phyloP scores from a whole-genome alignment of 2,888 invertebrate genomes.

The Hirudinaria manillensis region DNA sequence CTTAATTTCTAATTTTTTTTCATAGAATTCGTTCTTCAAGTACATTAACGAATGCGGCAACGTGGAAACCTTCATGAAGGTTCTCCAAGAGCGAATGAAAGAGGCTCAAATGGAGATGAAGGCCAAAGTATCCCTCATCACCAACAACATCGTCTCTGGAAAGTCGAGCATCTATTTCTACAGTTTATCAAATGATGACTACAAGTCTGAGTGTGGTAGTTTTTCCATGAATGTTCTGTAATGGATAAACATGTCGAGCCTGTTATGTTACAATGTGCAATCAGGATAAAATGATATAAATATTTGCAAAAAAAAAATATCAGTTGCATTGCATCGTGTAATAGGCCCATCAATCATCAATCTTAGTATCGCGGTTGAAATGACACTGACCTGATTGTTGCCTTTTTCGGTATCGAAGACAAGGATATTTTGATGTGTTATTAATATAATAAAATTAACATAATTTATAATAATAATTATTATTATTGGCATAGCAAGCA shows the following conservation, averaged over 20 bases:
- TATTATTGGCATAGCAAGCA: not conserved
- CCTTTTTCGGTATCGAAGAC: too few species aligned
- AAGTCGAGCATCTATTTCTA: constrained; percentile 25
- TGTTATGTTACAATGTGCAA: not conserved
- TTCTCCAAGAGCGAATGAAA: constrained; percentile 23
- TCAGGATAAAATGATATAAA: not conserved
- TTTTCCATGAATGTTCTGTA: not conserved
- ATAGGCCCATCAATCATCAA: too few species aligned
- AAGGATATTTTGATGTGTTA: too few species aligned
- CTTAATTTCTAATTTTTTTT: not conserved
- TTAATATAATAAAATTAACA: too few species aligned
- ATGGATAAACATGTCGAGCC: not conserved
- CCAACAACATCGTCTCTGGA: constrained; percentile 29
- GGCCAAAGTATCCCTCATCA: constrained; percentile 24
- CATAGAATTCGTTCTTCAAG: constrained; percentile 24
- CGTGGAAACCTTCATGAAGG: constrained; percentile 24
- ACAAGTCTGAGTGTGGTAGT: not conserved
- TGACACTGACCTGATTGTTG: too few species aligned
- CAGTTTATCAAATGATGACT: constrained; percentile 24
- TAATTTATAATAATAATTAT: too few species aligned
- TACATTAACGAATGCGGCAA: constrained; percentile 18
- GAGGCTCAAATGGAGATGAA: constrained; percentile 25
- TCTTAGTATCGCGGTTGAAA: too few species aligned
- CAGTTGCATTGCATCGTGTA: too few species aligned
- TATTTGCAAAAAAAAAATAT: not conserved